phyloP scores from a whole-genome alignment of 2,113 vertebrate species.

The Salvator merianae region DNA sequence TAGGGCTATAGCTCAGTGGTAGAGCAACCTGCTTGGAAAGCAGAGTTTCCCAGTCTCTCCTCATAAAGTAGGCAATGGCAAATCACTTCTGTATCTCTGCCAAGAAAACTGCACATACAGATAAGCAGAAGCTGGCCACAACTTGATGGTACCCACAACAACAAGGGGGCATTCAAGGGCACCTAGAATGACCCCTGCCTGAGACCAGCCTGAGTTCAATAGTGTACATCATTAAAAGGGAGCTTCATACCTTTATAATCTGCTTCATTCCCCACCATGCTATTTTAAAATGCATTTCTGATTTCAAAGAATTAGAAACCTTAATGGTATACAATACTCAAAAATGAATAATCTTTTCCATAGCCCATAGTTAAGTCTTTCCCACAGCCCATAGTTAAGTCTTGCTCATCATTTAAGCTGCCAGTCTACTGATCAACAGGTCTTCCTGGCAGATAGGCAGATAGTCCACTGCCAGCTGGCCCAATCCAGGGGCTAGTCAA shows the following conservation, averaged over 20 bases:
- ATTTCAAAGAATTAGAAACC: not conserved
- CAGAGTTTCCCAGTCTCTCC: too few species aligned
- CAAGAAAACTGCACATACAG: too few species aligned
- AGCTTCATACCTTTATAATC: not conserved
- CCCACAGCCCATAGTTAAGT: not conserved
- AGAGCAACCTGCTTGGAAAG: too few species aligned
- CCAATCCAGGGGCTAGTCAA: not conserved
- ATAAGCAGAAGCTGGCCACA: too few species aligned
- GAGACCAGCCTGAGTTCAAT: not conserved
- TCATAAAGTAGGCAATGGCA: too few species aligned
- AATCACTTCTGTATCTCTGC: too few species aligned
- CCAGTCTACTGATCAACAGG: not conserved
- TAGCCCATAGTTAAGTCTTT: too few species aligned
- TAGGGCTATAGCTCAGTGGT: too few species aligned
- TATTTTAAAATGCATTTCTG: not conserved
- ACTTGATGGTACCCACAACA: too few species aligned
- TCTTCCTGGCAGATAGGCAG: not conserved
- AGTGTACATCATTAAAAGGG: not conserved
- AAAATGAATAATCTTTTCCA: too few species aligned
- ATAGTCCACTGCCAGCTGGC: conserved; percentile 6
- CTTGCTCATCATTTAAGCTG: conserved; percentile 4
- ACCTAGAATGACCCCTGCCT: not conserved
- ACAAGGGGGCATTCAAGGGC: too few species aligned
- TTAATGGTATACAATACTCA: not conserved
- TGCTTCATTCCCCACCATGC: not conserved